Base-by-base conservation (phyloP, 2,888 invertebrate species). In the Ochropacha duplaris region DNA sequence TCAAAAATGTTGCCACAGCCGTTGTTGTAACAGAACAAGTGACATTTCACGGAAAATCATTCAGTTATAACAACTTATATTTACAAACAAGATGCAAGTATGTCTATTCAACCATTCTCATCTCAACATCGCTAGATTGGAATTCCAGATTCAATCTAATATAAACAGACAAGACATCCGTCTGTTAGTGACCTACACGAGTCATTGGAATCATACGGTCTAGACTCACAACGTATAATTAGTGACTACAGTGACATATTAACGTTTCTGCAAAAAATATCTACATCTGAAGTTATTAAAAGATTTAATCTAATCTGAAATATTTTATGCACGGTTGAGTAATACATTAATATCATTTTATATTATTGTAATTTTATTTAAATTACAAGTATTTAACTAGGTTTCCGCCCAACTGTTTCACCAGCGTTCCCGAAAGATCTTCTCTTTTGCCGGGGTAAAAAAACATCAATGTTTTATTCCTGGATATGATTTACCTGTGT, bases 241-340 rank as follows among this genome's bases (percentile, higher is more conserved):
- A 90, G 67, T 78, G 77, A 64, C 71, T 58, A 67, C 83, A 87
- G 82, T 86, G 88, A 88, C 88, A 89, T 81, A 89, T 86, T 78
- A 69, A 72, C 76, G 64, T 57, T n/a, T n/a, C n/a, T 62, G 72
- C 77, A 79, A 85, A 83, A 83, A 83, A 19, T 14, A 44, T 16
- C 60, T 62, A 28, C 56, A 68, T 68, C 65, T 62, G 44, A 19
- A 8, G 12, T 52, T 69, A 67, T 64, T 59, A 63, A 60, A 65
- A 58, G 64, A 52, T 60, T 64, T 59, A 64, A 64, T 62, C 51
- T 62, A 56, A 63, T 62, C 55, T 61, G 57, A 49, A n/a, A 16
- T 56, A 57, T 61, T 51, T 44, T 50, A 16, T 5, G 50, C 34
- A 59, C 62, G 65, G 54, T 36, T 12, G 14, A 39, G 61, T 58